Base-by-base conservation (phyloP, 2,797 vertebrate genomes). In the Tachyglossus aculeatus region DNA sequence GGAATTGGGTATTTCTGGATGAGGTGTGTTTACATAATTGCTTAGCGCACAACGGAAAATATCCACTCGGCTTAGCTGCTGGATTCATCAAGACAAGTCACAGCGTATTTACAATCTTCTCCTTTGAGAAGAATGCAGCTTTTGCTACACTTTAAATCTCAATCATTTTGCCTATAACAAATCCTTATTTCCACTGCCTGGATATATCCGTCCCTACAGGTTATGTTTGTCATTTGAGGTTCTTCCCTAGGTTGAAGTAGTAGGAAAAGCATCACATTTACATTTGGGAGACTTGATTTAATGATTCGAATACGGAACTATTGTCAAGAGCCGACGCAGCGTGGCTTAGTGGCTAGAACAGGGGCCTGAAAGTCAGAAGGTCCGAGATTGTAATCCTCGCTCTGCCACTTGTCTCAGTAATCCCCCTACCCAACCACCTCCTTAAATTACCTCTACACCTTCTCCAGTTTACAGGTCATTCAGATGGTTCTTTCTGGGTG, bases 251-350 rank as follows among this genome's bases (percentile, higher is more conserved):
- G 75, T 59, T 50, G 53, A 63, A 57, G 67, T 22, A 56, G n/a
- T n/a, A n/a, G n/a, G n/a, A n/a, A n/a, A n/a, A n/a, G n/a, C n/a
- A n/a, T 67, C 55, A n/a, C 71, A 76, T 54, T 54, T 39, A 52
- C 40, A 32, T 78, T 74, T 80, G 71, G 64, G 64, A 72, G 76
- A 53, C 67, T 74, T 69, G 60, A 82, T 58, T 74, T 83, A 80
- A 76, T 45, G 83, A 78, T 78, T 75, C 80, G 81, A 83, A 76
- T 74, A 63, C 78, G 73, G 79, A 85, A 60, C 71, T 78, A 81
- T 63, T 80, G 71, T 80, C 50, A 38, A 58, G 66, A 47, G 67
- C n/a, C n/a, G n/a, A n/a, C n/a, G n/a, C n/a, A n/a, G n/a, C n/a
- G n/a, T n/a, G n/a, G n/a, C n/a, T n/a, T n/a, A n/a, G n/a, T n/a